Base-by-base conservation (phyloP, 2,797 vertebrate species). In the Neosalanx taihuensis region DNA sequence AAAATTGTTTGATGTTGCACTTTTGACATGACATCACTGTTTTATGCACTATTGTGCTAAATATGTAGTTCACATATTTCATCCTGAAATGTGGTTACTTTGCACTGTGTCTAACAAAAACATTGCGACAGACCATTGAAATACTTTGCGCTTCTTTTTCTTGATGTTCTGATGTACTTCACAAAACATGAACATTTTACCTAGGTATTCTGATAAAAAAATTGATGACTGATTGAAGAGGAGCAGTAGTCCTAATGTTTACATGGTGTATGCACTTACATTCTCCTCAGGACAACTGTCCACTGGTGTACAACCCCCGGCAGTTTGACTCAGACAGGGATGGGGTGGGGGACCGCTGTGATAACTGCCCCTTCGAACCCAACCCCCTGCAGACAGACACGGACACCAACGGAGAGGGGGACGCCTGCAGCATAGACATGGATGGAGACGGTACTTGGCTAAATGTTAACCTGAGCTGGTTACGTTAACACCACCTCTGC, bases 321-420 rank as follows among this genome's bases (percentile, higher is more conserved):
- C 97, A 99, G 83, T 93, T 91, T 75, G 97, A 99, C 82, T 96
- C 96, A 0, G 97, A 99, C 88, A 93, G 94, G 74, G 97, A 99
- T 31, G 95, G 96, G 65, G 92, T 98, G 3, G 98, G 97, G 5
- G 96, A 99, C 86, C 92, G 94, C 61, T 99, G 97, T 64, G 97
- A 99, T 83, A 99, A 99, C 83, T 99, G 97, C 59, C 96, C 97
- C 0, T 97, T 97, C 3, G 95, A 97, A 12, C 94, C 93, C 88
- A 99, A 99, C 86, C 94, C 94, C 0, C 93, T 94, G 7, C 97
- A 99, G 89, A 96, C 93, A 0, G 97, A 99, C 87, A 97, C 97
- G 0, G 94, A 99, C 82, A 91, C 86, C 83, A 94, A 99, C 0
- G 96, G 95, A 0, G 97, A 99, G 82, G 97, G 97, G 1, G 97